Evolutionary conservation across 2,888 invertebrate species (phyloP).

Genomic region (Drosophila falleni): DNA sequence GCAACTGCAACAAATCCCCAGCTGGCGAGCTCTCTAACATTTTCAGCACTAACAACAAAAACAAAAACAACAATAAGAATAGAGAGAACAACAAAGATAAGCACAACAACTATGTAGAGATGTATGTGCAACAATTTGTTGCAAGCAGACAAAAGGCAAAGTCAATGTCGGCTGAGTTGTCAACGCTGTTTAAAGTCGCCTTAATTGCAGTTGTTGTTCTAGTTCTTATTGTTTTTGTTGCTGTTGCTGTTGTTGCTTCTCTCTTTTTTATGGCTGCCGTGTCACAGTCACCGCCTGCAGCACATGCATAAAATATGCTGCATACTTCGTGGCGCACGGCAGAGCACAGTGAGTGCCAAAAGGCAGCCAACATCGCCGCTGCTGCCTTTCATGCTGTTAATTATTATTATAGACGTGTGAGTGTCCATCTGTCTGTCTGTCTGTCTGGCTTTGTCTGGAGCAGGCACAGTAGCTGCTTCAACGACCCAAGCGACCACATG

Average conservation of each 20-base stretch:
- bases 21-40: slow-evolving; percentile 61
- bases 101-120: slow-evolving; percentile 55
- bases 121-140: slow-evolving; percentile 74
- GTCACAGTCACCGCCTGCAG: slow-evolving; percentile 63
- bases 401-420: slow-evolving; percentile 84
- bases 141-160: slow-evolving; percentile 62
- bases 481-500: slow-evolving; percentile 63
- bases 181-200: slow-evolving; percentile 76
- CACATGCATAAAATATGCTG: slow-evolving; percentile 82
- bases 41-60: slow-evolving; percentile 29
- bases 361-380: slow-evolving; percentile 23
- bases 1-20: slow-evolving; percentile 66
- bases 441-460: slow-evolving; percentile 18
- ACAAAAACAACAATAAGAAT: slow-evolving; percentile 15
- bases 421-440: slow-evolving; percentile 52
- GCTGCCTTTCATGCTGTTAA: slow-evolving; percentile 81
- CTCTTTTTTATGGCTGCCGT: slow-evolving; percentile 63
- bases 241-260: slow-evolving; percentile 26
- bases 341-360: slow-evolving; percentile 31
- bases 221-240: slow-evolving; percentile 22
- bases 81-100: slow-evolving; percentile 20
- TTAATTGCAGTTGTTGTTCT: slow-evolving; percentile 67
- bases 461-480: slow-evolving; percentile 34
- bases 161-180: slow-evolving; percentile 77
- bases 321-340: slow-evolving; percentile 60